Base-by-base conservation (phyloP, 2,888 invertebrate species). In the Ormia ochracea region DNA sequence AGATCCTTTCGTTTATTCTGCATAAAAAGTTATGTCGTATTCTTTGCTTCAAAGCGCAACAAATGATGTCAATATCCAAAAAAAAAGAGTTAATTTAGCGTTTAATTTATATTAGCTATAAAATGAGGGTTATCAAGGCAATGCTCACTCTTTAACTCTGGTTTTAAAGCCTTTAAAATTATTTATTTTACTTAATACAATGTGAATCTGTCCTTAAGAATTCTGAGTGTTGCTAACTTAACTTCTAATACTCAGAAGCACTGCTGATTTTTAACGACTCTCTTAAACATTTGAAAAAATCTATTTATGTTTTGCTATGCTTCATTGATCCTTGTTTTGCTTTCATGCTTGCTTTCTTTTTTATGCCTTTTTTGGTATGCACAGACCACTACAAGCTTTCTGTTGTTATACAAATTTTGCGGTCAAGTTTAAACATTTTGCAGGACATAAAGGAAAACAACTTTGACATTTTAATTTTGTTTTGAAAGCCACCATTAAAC, bases 401-500 rank as follows among this genome's bases (percentile, higher is more conserved):
- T 66, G 41, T 59, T 66, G 66, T 41, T 31, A 6, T 58, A 41
- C 58, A 61, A 69, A 69, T 69, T 43, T 45, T 76, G 76, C 38
- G 76, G 76, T 69, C 61, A 63, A 69, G 48, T 48, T 63, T 54
- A 54, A 61, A 70, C 28, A 41, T 68, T 68, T 68, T 76, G 21
- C 17, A 17, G 4, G n/a, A 41, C 23, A 69, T 31, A 69, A 63
- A 63, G 33, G 19, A 69, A 48, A 70, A 56, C 38, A 66, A 66
- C 36, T 63, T 56, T 70, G 61, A 76, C 61, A 76, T 61, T 63
- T 61, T 69, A 76, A 63, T 70, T 70, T 70, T 41, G 63, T 76
- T 56, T 19, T 21, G 54, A 48, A 76, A 76, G 58, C 56, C 56
- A 65, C 52, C 14, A 38, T 31, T 50, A 50, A 70, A 56, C 63